These are phyloP conservation scores for Phanerotoma sp. DNA, from an alignment of 2,888 invertebrate genomes.

Conservation along the genomic window DNA sequence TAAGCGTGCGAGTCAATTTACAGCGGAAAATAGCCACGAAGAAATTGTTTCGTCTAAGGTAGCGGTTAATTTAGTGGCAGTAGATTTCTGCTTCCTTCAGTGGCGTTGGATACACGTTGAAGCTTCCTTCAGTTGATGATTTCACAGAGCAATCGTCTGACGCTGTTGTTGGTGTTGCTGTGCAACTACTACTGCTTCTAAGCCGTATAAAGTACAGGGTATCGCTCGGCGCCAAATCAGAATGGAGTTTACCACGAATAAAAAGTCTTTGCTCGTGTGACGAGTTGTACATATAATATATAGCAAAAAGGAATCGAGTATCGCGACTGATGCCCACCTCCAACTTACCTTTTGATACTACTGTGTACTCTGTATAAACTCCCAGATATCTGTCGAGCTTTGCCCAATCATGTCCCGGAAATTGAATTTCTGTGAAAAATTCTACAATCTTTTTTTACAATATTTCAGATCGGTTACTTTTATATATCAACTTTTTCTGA, in stretches of 20 bases:
- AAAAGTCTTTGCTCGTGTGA: conserved; percentile 20
- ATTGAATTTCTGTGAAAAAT: conserved; percentile 27
- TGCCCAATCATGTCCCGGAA: conserved; percentile 22
- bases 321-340: conserved; percentile 9
- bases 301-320: conserved; percentile 15
- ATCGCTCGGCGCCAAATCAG: conserved; percentile 35
- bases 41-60: conserved; percentile 48
- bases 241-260: conserved; percentile 37
- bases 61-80: conserved; percentile 42
- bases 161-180: too few relatives aligned
- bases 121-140: too few relatives aligned
- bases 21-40: conserved; percentile 41
- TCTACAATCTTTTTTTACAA: conserved; percentile 1
- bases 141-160: too few relatives aligned
- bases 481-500: conserved; percentile 22
- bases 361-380: conserved; percentile 13
- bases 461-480: conserved; percentile 9
- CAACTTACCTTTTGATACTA: conserved; percentile 9
- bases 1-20: conserved; percentile 43
- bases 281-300: not conserved
- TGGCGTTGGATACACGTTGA: too few relatives aligned
- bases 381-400: conserved; percentile 10
- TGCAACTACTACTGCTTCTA: not conserved
- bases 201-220: not conserved
- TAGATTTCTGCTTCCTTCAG: not conserved